Conservation (phyloP, 2,888 invertebrate species). For the Choristoneura rosaceana region DNA sequence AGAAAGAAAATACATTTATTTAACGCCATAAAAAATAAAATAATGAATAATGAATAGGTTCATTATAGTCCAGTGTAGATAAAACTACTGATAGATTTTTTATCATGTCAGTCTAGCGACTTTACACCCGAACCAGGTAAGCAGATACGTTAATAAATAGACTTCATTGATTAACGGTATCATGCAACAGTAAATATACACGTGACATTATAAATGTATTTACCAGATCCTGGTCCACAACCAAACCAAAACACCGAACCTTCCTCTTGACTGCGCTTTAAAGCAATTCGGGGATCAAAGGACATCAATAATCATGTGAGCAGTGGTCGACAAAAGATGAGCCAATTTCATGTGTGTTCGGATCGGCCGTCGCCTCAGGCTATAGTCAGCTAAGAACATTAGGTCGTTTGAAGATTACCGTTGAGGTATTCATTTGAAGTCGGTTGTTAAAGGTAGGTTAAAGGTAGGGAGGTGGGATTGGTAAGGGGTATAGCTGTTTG, state of each 20-base stretch:
- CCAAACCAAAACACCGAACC: background rate
- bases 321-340: constrained; percentile 46
- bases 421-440: constrained; percentile 56
- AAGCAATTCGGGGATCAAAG: constrained; percentile 33
- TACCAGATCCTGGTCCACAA: background rate
- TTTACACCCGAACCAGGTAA: no score
- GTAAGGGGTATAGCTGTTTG: constrained; percentile 27
- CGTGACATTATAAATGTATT: background rate
- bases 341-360: constrained; percentile 44
- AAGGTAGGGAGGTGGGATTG: constrained; percentile 41
- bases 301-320: constrained; percentile 26
- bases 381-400: constrained; percentile 49
- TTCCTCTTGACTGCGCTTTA: constrained; percentile 24
- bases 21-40: no score
- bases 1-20: no score
- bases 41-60: no score
- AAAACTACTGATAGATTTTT: no score
- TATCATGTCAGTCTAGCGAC: no score
- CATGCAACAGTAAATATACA: no score
- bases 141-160: no score
- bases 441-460: constrained; percentile 42
- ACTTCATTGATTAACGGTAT: no score
- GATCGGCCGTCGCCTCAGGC: constrained; percentile 37
- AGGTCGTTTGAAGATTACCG: constrained; percentile 52
- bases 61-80: no score